Evolutionary conservation across 2,888 invertebrate species (phyloP).

Genomic region (Smittia aterrima): DNA sequence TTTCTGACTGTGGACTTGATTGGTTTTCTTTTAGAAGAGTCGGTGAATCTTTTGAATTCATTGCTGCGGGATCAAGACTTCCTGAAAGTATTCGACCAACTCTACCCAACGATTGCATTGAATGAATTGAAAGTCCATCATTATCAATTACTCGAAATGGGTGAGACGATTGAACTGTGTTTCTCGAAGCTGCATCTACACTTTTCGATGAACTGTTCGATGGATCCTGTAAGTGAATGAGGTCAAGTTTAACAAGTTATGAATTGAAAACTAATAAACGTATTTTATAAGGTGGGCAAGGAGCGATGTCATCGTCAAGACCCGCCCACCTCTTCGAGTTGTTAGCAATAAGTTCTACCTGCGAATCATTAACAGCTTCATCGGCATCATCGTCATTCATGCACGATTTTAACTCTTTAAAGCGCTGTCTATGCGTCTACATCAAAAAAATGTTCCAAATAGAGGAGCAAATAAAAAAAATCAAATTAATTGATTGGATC

Average conservation of each 20-base stretch:
- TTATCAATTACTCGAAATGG: conserved; percentile 85
- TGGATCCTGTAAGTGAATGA: conserved; percentile 43
- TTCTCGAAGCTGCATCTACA: conserved; percentile 64
- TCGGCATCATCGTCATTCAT: conserved; percentile 85
- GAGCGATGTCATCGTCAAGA: no score
- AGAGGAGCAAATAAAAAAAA: background rate
- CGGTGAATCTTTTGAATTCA: conserved; percentile 46
- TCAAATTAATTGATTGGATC: conserved; percentile 19
- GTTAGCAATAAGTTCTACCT: conserved; percentile 52
- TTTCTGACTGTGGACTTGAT: conserved; percentile 46
- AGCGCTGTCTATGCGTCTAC: conserved; percentile 59
- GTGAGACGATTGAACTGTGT: conserved; percentile 57
- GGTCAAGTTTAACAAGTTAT: conserved; percentile 40
- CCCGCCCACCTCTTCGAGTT: no score
- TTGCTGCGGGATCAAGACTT: conserved; percentile 60
- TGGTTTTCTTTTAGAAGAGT: conserved; percentile 48
- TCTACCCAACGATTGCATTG: conserved; percentile 82
- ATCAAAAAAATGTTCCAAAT: background rate
- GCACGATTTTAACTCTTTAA: conserved; percentile 79
- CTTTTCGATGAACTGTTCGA: conserved; percentile 69
- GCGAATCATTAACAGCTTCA: conserved; percentile 67
- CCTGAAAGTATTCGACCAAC: conserved; percentile 77
- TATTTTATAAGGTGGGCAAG: background rate
- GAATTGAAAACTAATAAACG: background rate
- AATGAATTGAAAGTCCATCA: conserved; percentile 82